These are phyloP conservation scores for Pseudomyrmex pallidus DNA, from an alignment of 1,140 invertebrate genomes.

Conservation along the genomic window DNA sequence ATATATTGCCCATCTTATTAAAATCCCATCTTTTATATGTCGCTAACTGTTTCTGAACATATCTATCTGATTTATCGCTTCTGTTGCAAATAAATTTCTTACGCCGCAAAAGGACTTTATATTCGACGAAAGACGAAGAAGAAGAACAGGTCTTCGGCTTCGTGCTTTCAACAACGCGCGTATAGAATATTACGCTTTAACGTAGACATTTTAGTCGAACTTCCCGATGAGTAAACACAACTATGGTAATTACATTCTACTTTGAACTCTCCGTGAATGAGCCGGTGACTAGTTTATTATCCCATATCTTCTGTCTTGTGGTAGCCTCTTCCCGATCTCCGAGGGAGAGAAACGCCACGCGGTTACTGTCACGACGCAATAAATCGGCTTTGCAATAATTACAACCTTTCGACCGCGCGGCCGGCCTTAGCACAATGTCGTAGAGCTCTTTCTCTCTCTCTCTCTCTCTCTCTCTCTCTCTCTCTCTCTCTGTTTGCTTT, in stretches of 20 bases:
- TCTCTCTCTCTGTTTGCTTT: conserved; percentile 26
- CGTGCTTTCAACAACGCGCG: conserved; percentile 14
- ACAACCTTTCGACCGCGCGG: conserved; percentile 49
- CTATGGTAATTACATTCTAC: conserved; percentile 44
- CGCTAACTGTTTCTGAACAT: neutral
- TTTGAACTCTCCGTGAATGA: conserved; percentile 35
- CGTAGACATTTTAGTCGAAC: conserved; percentile 49
- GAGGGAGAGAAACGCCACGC: conserved; percentile 44
- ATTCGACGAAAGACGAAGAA: neutral
- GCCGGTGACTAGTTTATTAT: conserved; percentile 54
- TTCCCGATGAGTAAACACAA: conserved; percentile 37
- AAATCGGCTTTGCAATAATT: conserved; percentile 53
- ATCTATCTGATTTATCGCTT: neutral
- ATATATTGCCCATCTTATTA: conserved; percentile 11
- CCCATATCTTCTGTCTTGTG: conserved; percentile 32
- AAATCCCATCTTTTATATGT: neutral
- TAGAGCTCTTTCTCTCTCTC: conserved; percentile 14
- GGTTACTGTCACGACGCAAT: conserved; percentile 48
- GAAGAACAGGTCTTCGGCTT: conserved; percentile 19
- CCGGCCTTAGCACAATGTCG: conserved; percentile 24
- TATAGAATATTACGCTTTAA: neutral
- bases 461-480: too few relatives aligned
- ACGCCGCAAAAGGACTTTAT: neutral
- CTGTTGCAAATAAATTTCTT: neutral
- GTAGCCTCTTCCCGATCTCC: conserved; percentile 32